phyloP scores from a whole-genome alignment of 2,888 invertebrate genomes.

The Schizotus pectinicornis region DNA sequence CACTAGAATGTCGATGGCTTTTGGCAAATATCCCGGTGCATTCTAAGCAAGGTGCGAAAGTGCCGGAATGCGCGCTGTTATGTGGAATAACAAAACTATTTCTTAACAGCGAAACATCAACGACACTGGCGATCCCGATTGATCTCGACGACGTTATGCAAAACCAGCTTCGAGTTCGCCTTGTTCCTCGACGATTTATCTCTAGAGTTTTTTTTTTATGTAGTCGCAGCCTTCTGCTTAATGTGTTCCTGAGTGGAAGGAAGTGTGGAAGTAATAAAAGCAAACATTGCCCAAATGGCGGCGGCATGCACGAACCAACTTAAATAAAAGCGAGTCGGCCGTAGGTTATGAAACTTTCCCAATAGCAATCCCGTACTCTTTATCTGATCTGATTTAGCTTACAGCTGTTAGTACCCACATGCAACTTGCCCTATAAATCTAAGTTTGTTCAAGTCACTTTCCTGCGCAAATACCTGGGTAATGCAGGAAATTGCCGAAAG shows the following conservation, averaged over 20 bases:
- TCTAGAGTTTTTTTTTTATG: background rate
- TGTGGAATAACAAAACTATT: too few relatives aligned
- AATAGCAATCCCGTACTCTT: conserved; percentile 21
- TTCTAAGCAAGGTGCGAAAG: too few relatives aligned
- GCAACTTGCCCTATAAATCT: conserved; percentile 12
- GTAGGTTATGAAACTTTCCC: conserved; percentile 23
- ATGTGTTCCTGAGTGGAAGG: conserved; percentile 2
- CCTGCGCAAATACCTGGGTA: background rate
- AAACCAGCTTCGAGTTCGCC: too few relatives aligned
- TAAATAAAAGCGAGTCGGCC: conserved; percentile 19
- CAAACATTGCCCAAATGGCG: conserved; percentile 8
- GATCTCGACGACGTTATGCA: too few relatives aligned
- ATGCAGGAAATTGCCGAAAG: conserved; percentile 1
- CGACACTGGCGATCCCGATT: too few relatives aligned
- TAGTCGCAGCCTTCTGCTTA: background rate
- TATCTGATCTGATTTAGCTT: conserved; percentile 27
- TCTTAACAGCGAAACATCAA: too few relatives aligned
- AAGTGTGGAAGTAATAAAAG: conserved; percentile 12
- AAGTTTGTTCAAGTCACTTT: conserved; percentile 11
- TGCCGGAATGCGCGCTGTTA: too few relatives aligned
- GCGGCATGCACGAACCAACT: conserved; percentile 1
- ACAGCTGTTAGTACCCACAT: conserved; percentile 24
- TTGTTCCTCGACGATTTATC: too few relatives aligned
- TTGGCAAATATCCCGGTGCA: too few relatives aligned
- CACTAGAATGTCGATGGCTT: too few relatives aligned